Conservation (phyloP, 2,888 invertebrate genomes). For the Maniola hyperantus region DNA sequence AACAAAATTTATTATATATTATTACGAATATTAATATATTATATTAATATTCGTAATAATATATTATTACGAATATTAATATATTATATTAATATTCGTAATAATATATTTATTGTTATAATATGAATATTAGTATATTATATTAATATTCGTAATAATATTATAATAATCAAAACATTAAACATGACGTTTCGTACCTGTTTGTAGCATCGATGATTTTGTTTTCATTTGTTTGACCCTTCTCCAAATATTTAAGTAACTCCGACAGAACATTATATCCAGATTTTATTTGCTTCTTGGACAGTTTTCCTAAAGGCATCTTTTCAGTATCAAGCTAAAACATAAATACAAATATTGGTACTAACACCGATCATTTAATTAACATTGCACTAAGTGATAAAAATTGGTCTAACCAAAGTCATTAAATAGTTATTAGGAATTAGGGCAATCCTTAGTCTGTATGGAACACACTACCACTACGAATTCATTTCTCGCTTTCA, state of each 20-base stretch:
- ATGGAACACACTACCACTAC: no score
- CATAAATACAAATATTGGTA: slow-evolving; percentile 7
- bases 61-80: background rate
- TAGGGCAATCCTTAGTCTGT: background rate
- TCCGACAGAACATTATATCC: slow-evolving; percentile 92
- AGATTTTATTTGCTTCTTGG: slow-evolving; percentile 92
- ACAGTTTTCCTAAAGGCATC: slow-evolving; percentile 98
- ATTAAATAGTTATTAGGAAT: slow-evolving; percentile 17
- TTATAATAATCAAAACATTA: background rate
- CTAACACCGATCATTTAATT: background rate
- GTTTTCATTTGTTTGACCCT: slow-evolving; percentile 65
- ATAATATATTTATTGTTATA: background rate
- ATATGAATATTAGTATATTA: background rate
- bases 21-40: background rate
- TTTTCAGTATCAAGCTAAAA: slow-evolving; percentile 93
- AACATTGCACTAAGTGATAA: background rate
- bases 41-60: background rate
- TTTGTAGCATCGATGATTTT: slow-evolving; percentile 94
- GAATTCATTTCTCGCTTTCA: background rate
- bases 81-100: background rate
- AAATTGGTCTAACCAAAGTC: background rate
- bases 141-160: background rate
- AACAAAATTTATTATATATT: background rate
- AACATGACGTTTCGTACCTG: slow-evolving; percentile 53
- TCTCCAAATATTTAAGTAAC: slow-evolving; percentile 83